Conservation (phyloP, 2,797 vertebrate species). For the Pangasius larnaudii region DNA sequence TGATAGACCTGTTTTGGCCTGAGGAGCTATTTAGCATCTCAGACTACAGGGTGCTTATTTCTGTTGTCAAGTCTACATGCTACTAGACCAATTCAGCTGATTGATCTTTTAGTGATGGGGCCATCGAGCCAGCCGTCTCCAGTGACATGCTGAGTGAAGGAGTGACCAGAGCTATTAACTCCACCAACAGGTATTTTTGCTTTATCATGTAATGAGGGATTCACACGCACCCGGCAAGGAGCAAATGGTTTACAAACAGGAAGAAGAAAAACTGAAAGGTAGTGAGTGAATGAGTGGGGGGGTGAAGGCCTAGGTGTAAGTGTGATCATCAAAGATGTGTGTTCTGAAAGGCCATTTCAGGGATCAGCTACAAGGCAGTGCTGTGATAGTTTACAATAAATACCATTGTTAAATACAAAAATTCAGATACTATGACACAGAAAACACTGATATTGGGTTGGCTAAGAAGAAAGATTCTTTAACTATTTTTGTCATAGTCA, state of each 20-base stretch:
- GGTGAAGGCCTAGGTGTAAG: neutral
- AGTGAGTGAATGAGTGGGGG: neutral
- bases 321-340: neutral
- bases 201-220: conserved; percentile 2
- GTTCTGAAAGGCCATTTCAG: neutral
- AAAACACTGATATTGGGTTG: neutral
- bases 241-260: neutral
- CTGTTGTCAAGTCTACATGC: neutral
- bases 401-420: neutral
- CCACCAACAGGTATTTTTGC: neutral
- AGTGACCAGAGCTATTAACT: conserved; percentile 20
- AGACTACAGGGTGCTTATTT: neutral
- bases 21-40: neutral
- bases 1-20: neutral
- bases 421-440: neutral
- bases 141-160: conserved; percentile 9
- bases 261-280: neutral
- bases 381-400: neutral
- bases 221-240: neutral
- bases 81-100: neutral
- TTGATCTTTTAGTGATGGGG: conserved; percentile 17
- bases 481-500: neutral
- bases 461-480: neutral
- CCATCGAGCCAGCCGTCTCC: conserved; percentile 11
- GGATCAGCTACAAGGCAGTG: neutral